Evolutionary conservation across 2,113 vertebrate species (phyloP), one percentile per base, ranked within the genome.

Genomic region (Anguilla japonica): DNA sequence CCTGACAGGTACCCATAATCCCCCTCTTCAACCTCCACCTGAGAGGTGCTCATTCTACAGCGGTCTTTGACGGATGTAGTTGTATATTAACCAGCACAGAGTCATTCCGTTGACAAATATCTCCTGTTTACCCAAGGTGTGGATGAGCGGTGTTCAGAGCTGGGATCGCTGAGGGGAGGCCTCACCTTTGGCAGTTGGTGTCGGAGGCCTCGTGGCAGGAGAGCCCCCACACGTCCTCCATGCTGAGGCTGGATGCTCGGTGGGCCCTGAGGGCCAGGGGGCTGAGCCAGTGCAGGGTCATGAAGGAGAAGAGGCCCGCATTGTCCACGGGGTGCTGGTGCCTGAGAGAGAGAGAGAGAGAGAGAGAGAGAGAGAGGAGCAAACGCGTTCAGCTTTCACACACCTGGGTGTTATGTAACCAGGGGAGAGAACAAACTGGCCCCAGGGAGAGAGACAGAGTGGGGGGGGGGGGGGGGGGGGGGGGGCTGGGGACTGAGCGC

Each of bases 241-340:
- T 89, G 43, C 89, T 91, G 88, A 97, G 89, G 85, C 91, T 91
- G 86, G 95, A 95, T 0, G 83, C 87, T 91, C 88, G 94, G 93
- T 95, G 90, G 89, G 95, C 94, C 87, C 93, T 95, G 88, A 92
- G 88, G 41, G 95, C 96, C 91, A 96, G 91, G 0, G 96, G 95
- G 63, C 95, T 92, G 84, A 97, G 95, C 96, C 96, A 96, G 75
- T 96, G 94, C 41, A 96, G 91, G 22, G 96, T 96, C 96, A 96
- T 96, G 88, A 96, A 96, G 88, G 96, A 97, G 91, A 97, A 96
- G 84, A 96, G 89, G 85, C 96, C 96, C 0, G 95, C 95, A 46
- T 96, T 97, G 92, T 97, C 96, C 81, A 97, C 95, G n/a, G 96
- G 96, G 94, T 97, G 96, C 91, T 95, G 95, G 88, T 96, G 94